Evolutionary conservation across 2,113 vertebrate genomes (phyloP).

Genomic region (Talpa occidentalis): DNA sequence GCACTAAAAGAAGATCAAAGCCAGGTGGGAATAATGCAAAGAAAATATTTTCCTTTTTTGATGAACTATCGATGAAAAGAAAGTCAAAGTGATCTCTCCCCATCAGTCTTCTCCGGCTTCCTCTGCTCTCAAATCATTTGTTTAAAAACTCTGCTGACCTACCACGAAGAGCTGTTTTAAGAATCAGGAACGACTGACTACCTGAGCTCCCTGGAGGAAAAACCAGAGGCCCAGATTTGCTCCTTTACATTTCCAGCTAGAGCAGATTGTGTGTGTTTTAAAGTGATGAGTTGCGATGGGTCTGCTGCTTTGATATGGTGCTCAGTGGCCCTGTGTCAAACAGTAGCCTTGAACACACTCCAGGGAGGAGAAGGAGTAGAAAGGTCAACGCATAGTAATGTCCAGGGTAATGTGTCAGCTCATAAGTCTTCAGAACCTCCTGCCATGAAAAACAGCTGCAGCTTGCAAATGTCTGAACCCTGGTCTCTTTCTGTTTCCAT

Average conservation of each 20-base stretch:
- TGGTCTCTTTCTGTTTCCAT: constrained; percentile 28
- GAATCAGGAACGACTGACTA: not conserved
- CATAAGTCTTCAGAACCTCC: constrained; percentile 61
- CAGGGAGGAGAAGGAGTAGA: constrained; percentile 53
- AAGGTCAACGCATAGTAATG: constrained; percentile 52
- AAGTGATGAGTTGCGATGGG: constrained; percentile 48
- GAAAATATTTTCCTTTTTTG: constrained; percentile 37
- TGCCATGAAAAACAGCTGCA: constrained; percentile 65
- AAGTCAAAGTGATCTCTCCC: constrained; percentile 45
- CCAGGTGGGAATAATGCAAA: not conserved
- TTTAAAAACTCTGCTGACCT: constrained; percentile 39
- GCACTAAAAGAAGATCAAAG: constrained; percentile 37
- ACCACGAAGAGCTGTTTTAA: not conserved
- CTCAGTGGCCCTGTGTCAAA: constrained; percentile 53
- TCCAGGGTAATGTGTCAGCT: constrained; percentile 61
- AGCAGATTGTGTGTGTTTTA: constrained; percentile 2
- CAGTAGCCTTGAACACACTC: constrained; percentile 70
- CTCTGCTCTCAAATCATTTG: not conserved
- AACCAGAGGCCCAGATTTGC: not conserved
- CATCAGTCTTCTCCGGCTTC: not conserved
- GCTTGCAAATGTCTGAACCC: constrained; percentile 52
- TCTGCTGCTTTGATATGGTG: constrained; percentile 58
- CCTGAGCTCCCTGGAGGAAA: constrained; percentile 40
- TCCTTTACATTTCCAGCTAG: not conserved
- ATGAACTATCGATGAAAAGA: constrained; percentile 2